Evolutionary conservation across 2,113 vertebrate genomes (phyloP).

Genomic region (Malurus elegans): DNA sequence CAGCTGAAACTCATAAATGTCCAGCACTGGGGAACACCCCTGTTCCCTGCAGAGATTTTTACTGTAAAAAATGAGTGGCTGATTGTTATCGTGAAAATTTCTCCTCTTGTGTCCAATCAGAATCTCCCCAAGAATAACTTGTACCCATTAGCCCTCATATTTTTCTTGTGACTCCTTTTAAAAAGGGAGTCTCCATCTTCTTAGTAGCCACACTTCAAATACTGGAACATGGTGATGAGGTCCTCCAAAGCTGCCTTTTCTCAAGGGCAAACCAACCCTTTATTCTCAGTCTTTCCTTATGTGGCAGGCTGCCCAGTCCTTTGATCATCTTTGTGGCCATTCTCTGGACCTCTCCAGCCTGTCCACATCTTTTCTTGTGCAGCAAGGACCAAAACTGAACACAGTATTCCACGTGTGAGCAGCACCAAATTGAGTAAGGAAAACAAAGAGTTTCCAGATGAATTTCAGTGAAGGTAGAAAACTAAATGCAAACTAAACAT

Average conservation of each 20-base stretch:
- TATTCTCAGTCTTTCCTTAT: not conserved
- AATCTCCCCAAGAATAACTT: not conserved
- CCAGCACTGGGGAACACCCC: not conserved
- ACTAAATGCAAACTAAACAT: not conserved
- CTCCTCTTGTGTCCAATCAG: not conserved
- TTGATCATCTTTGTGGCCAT: not conserved
- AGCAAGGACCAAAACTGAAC: not conserved
- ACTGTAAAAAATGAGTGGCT: not conserved
- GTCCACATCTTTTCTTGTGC: not conserved
- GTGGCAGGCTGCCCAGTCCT: not conserved
- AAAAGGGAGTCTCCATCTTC: not conserved
- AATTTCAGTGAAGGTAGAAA: not conserved
- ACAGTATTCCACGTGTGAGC: not conserved
- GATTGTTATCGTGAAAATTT: not conserved
- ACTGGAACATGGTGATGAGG: not conserved
- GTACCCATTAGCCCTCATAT: rapidly evolving
- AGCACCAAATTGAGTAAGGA: not conserved
- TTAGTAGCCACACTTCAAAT: not conserved
- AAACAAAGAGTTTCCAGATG: not conserved
- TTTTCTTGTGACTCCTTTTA: not conserved
- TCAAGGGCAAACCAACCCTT: not conserved
- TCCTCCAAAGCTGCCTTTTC: not conserved
- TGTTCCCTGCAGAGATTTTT: not conserved
- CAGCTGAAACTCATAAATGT: not conserved
- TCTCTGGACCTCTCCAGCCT: not conserved